Evolutionary conservation across 2,888 invertebrate genomes (phyloP).

Genomic region (Xylocampa areola): DNA sequence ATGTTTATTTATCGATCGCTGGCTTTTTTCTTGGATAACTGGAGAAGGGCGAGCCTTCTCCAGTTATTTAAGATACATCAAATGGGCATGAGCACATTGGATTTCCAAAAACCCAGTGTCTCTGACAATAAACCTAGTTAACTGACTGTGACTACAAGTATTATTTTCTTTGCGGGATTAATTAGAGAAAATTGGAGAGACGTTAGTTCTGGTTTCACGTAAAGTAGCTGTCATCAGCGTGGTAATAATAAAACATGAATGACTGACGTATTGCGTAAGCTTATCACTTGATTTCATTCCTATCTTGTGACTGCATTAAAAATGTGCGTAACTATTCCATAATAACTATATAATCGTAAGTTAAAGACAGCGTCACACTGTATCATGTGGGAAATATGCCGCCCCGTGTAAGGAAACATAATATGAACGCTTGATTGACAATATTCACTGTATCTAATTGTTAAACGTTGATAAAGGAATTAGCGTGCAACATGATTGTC

Average conservation of each 20-base stretch:
- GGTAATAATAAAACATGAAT: constrained; percentile 50
- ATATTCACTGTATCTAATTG: constrained; percentile 57
- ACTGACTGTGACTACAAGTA: no score
- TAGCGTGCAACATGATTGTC: constrained; percentile 53
- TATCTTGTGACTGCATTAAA: constrained; percentile 63
- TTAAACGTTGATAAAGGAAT: constrained; percentile 58
- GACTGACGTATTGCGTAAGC: constrained; percentile 55
- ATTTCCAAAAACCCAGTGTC: no score
- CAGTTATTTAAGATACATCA: no score
- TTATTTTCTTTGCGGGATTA: no score
- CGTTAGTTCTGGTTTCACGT: neutral
- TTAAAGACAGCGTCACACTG: constrained; percentile 61
- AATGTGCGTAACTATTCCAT: constrained; percentile 47
- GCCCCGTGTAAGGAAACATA: constrained; percentile 62
- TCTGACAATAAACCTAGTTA: no score
- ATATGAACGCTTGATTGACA: constrained; percentile 50
- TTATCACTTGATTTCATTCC: constrained; percentile 65
- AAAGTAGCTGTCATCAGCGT: constrained; percentile 13
- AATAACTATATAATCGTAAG: constrained; percentile 63
- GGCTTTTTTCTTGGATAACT: no score
- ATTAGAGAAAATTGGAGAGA: no score
- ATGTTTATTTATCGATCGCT: no score
- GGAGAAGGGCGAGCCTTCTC: no score
- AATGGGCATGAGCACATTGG: no score
- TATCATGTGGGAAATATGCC: constrained; percentile 72